These are phyloP conservation scores for Zootermopsis nevadensis DNA, from an alignment of 2,888 invertebrate genomes.

Conservation along the genomic window DNA sequence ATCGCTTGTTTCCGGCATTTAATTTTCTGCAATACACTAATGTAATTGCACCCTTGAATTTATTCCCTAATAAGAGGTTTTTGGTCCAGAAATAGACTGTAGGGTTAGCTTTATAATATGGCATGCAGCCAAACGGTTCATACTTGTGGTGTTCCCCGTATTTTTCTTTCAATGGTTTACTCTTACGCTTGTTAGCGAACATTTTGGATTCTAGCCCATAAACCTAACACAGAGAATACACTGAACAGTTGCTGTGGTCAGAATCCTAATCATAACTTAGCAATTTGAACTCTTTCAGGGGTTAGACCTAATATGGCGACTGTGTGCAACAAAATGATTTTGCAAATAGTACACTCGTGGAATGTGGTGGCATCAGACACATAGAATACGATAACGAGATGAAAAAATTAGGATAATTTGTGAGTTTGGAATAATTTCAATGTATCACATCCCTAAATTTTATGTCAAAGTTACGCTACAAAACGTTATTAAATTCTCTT, in stretches of 20 bases:
- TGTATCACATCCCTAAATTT: not conserved
- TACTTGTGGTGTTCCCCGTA: not conserved
- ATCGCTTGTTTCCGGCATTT: not conserved
- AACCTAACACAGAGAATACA: not conserved
- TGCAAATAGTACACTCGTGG: not conserved
- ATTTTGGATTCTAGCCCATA: slow-evolving; percentile 19
- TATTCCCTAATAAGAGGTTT: not conserved
- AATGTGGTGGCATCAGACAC: not conserved
- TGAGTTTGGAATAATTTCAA: not conserved
- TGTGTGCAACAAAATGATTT: not conserved
- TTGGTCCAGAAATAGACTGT: not conserved
- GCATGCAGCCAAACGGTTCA: slow-evolving; percentile 9
- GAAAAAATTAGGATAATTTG: not conserved
- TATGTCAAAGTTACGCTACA: not conserved
- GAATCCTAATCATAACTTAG: not conserved
- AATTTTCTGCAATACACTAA: not conserved
- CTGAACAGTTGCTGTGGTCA: not conserved
- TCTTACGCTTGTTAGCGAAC: not conserved
- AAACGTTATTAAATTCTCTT: not conserved
- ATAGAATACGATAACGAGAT: not conserved
- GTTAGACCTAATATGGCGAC: not conserved
- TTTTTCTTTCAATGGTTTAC: not conserved
- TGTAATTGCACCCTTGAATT: not conserved
- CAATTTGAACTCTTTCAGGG: not conserved
- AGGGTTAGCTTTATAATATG: slow-evolving; percentile 11